These are phyloP conservation scores for Anastatus disparis DNA, from an alignment of 1,140 invertebrate genomes.

Conservation along the genomic window DNA sequence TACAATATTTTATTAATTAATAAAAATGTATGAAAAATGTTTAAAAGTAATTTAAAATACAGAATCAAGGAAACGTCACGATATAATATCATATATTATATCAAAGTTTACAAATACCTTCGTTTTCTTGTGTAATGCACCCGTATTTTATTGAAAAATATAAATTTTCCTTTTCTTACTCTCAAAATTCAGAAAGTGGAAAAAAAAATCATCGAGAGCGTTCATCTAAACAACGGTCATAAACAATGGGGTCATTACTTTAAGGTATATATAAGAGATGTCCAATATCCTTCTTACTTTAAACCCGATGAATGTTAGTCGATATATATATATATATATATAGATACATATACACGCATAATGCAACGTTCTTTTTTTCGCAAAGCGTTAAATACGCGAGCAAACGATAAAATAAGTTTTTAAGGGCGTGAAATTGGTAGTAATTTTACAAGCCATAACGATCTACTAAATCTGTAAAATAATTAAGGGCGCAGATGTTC, in stretches of 20 bases:
- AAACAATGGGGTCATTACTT: slow-evolving; percentile 66
- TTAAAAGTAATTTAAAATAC: too few relatives aligned
- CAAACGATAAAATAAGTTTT: slow-evolving; percentile 62
- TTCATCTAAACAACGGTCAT: slow-evolving; percentile 56
- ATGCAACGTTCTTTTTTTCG: slow-evolving; percentile 22
- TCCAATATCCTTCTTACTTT: slow-evolving; percentile 57
- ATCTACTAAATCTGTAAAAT: slow-evolving; percentile 69
- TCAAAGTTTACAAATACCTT: too few relatives aligned
- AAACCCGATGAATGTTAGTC: too few relatives aligned
- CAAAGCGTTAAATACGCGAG: slow-evolving; percentile 43
- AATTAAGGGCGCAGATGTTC: slow-evolving; percentile 68
- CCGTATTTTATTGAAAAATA: slow-evolving; percentile 32
- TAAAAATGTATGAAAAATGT: not conserved
- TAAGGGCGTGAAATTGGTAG: slow-evolving; percentile 67
- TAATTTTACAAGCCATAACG: slow-evolving; percentile 69
- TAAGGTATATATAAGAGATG: slow-evolving; percentile 51
- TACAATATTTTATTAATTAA: too few relatives aligned
- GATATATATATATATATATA: too few relatives aligned
- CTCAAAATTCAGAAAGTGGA: not conserved
- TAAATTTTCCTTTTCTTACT: too few relatives aligned
- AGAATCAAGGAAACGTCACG: too few relatives aligned
- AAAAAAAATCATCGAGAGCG: slow-evolving; percentile 48
- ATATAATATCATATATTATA: too few relatives aligned
- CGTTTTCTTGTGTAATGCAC: not conserved
- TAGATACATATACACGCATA: too few relatives aligned